Evolutionary conservation across 2,797 vertebrate species (phyloP).

Genomic region (Dendrocincla tyrannina): DNA sequence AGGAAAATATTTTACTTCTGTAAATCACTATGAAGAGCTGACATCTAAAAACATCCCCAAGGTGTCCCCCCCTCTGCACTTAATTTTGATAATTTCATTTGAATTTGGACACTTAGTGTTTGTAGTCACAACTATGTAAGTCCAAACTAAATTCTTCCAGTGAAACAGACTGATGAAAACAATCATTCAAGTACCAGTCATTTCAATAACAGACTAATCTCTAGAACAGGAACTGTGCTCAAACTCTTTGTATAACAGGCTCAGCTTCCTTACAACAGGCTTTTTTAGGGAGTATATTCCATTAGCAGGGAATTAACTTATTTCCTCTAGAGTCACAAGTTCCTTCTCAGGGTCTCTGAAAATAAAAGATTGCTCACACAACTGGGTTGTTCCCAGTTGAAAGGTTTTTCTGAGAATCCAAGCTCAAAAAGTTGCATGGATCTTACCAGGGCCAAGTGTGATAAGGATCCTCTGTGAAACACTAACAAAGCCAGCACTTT

Average conservation of each 20-base stretch:
- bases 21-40: neutral
- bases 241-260: neutral
- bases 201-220: neutral
- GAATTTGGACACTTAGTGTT: neutral
- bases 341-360: neutral
- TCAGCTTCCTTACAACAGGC: neutral
- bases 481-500: neutral
- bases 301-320: neutral
- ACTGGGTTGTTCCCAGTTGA: too few species aligned
- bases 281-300: neutral
- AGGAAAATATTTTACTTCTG: neutral
- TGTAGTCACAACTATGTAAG: neutral
- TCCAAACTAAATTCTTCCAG: neutral
- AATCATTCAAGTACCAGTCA: accelerated
- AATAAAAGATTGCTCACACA: neutral
- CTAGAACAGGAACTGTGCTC: neutral
- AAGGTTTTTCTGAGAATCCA: neutral
- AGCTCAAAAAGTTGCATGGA: neutral
- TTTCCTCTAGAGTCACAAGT: neutral
- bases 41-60: neutral
- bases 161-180: neutral
- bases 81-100: neutral
- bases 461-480: neutral
- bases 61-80: neutral
- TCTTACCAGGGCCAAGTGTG: accelerated